Percentiles rank a stretch among this genome's conserved stretches.
Evolutionary conservation across 2,797 vertebrate genomes (phyloP).

Genomic region (Gallirallus australis): DNA sequence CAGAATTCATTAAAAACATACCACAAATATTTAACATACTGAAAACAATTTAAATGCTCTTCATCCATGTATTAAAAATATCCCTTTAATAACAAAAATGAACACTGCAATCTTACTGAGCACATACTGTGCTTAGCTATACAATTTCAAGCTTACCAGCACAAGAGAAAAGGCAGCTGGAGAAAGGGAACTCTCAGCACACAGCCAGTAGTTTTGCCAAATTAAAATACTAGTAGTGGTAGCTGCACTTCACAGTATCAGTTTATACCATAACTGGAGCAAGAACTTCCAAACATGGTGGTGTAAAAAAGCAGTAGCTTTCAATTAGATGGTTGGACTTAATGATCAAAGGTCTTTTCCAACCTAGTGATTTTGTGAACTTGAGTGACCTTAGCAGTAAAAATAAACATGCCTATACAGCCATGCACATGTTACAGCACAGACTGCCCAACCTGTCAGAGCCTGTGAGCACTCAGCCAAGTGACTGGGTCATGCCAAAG

Average conservation of each 20-base stretch:
- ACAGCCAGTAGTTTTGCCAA: neutral
- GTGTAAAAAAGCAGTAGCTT: neutral
- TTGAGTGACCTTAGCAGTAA: neutral
- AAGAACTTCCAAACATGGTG: neutral
- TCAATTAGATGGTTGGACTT: neutral
- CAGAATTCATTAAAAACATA: neutral
- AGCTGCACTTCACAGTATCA: neutral
- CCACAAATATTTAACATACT: neutral
- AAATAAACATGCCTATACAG: neutral
- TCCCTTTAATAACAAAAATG: neutral
- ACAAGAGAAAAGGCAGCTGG: neutral
- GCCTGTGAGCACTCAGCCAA: neutral
- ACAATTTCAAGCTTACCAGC: neutral
- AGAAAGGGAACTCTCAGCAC: neutral
- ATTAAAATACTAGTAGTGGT: neutral
- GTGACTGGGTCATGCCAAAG: neutral
- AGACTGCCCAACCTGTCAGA: neutral
- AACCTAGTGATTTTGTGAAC: neutral
- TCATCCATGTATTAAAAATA: neutral
- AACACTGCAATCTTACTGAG: neutral
- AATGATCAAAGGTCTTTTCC: no score
- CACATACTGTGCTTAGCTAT: neutral
- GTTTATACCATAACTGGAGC: neutral
- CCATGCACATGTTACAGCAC: neutral
- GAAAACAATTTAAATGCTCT: neutral